These are phyloP conservation scores for Moxostoma hubbsi DNA, from an alignment of 2,797 vertebrate genomes.

Conservation along the genomic window DNA sequence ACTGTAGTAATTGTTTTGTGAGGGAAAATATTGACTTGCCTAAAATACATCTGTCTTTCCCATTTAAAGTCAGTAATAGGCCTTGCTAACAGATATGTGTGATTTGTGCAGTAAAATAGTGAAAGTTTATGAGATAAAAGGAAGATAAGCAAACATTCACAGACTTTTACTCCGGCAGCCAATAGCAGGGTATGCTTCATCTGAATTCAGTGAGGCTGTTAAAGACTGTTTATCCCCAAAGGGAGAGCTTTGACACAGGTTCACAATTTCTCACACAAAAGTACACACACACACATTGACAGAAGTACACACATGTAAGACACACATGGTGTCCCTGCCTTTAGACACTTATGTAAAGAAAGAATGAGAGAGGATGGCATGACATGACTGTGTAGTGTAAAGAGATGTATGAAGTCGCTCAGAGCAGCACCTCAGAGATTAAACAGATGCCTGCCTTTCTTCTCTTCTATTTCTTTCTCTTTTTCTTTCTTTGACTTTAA, in stretches of 20 bases:
- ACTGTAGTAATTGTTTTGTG: neutral
- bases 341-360: conserved; percentile 18
- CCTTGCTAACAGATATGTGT: neutral
- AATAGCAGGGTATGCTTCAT: conserved; percentile 16
- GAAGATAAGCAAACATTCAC: conserved; percentile 8
- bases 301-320: conserved; percentile 39
- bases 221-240: neutral
- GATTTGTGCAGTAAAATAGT: conserved; percentile 8
- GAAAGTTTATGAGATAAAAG: conserved; percentile 43
- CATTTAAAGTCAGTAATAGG: neutral
- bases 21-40: neutral
- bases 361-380: conserved; percentile 30
- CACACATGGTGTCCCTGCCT: conserved; percentile 24
- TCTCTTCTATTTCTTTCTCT: conserved; percentile 9
- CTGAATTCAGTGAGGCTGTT: conserved; percentile 28
- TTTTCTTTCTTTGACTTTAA: conserved; percentile 17
- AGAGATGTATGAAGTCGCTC: conserved; percentile 29
- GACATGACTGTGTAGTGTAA: neutral
- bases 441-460: conserved; percentile 25
- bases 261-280: conserved; percentile 8
- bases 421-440: conserved; percentile 33
- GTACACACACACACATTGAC: conserved; percentile 21
- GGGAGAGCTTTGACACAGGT: conserved; percentile 16
- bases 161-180: conserved; percentile 16
- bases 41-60: conserved; percentile 3